phyloP scores from a whole-genome alignment of 2,888 invertebrate species.

The Pasiphila rectangulata region DNA sequence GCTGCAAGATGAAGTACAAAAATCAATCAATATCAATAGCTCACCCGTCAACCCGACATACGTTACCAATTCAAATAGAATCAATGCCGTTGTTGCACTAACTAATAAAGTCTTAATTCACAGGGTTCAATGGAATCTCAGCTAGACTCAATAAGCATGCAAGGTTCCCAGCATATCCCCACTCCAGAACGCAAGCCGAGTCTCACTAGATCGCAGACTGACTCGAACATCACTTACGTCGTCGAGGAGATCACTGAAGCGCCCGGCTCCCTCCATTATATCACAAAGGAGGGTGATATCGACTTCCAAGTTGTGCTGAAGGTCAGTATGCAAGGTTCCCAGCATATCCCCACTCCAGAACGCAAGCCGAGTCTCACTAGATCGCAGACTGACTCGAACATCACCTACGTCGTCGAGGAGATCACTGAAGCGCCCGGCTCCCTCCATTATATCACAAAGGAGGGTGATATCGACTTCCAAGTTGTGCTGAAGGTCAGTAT shows the following conservation, averaged over 20 bases:
- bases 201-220: slow-evolving; percentile 92
- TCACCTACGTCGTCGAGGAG: slow-evolving; percentile 92
- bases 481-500: slow-evolving; percentile 91
- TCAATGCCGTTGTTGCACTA: no score
- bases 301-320: slow-evolving; percentile 93
- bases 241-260: slow-evolving; percentile 94
- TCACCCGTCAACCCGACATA: no score
- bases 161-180: slow-evolving; percentile 78
- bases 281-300: slow-evolving; percentile 96
- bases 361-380: slow-evolving; percentile 88
- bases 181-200: slow-evolving; percentile 85
- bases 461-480: slow-evolving; percentile 95
- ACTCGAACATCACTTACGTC: slow-evolving; percentile 94
- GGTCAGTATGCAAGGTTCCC: slow-evolving; percentile 85
- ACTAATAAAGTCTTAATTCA: no score
- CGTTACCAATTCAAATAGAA: no score
- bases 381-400: slow-evolving; percentile 95
- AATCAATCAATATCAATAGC: no score
- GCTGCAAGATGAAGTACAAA: no score
- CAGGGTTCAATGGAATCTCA: slow-evolving; percentile 93
- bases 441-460: slow-evolving; percentile 94
- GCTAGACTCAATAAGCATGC: slow-evolving; percentile 86
- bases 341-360: slow-evolving; percentile 81
- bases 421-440: slow-evolving; percentile 94
- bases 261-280: slow-evolving; percentile 93